Conservation (phyloP, 2,888 invertebrate genomes). For the Dioctria rufipes region DNA sequence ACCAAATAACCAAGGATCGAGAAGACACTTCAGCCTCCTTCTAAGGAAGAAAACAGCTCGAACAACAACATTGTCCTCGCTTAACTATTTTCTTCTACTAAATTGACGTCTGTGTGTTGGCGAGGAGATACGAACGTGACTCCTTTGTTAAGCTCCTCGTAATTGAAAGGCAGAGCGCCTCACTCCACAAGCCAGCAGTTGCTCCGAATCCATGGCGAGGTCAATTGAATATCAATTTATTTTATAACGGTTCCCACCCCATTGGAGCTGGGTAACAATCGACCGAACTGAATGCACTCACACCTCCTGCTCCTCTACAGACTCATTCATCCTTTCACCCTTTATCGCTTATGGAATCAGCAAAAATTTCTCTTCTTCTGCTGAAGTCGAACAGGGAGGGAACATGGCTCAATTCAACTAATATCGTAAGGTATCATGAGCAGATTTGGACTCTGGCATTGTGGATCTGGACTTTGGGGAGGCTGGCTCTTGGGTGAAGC, state of each 20-base stretch:
- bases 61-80: constrained; percentile 37
- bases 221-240: constrained; percentile 52
- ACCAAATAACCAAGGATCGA: not conserved
- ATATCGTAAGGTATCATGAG: not conserved
- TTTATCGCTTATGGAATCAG: constrained; percentile 11
- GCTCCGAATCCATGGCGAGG: constrained; percentile 26
- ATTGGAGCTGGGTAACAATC: not conserved
- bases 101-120: constrained; percentile 49
- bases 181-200: not conserved
- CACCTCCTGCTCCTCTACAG: not conserved
- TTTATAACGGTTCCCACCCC: constrained; percentile 34
- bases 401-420: not conserved
- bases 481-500: not conserved
- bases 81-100: constrained; percentile 46
- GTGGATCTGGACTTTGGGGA: not conserved
- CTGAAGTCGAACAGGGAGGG: not conserved
- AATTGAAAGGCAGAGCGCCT: constrained; percentile 39
- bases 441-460: not conserved
- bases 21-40: constrained; percentile 8
- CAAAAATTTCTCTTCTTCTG: constrained; percentile 10
- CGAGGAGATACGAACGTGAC: constrained; percentile 28
- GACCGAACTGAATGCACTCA: constrained; percentile 1
- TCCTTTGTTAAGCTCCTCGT: constrained; percentile 47
- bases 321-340: constrained; percentile 9
- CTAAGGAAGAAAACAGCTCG: not conserved